Evolutionary conservation across 2,888 invertebrate genomes (phyloP), one percentile per base, ranked within the genome.

Genomic region (Notodonta dromedarius): DNA sequence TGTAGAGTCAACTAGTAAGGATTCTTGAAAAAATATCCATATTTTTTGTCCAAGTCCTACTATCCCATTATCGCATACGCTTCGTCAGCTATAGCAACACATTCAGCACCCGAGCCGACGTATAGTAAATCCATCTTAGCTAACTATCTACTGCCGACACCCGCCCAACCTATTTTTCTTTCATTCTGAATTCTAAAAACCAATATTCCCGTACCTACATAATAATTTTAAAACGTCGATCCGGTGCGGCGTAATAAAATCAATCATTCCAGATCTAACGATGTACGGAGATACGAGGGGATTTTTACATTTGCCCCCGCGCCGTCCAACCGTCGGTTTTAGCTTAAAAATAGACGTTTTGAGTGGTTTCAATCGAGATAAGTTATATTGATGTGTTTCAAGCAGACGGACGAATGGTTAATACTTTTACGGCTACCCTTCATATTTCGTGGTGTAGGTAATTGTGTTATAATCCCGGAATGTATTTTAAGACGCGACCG

Each of bases 261-360:
- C 92, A 91, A 93, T 93, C 93, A 92, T 88, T 85, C 87, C 80
- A 79, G 80, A 74, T 83, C 82, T 87, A 87, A 87, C 86, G 81
- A 79, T 79, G 79, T 73, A 71, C 74, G 72, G 76, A 83, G 86
- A 88, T 87, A 89, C 84, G 74, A 77, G 87, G 72, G 85, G 85
- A 83, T 90, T 91, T 90, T 91, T 90, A 90, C 86, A 89, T 89
- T 89, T 85, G 82, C 84, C 78, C 69, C 71, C 60, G 39, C 40
- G 57, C 59, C 63, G 62, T 67, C 65, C 65, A 64, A 61, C 72
- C 76, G 78, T 76, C 76, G 79, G 83, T 85, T 90, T 90, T 88
- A 76, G 85, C 86, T 89, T 90, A 90, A 91, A 91, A 91, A 91
- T 92, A 92, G 91, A 91, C 76, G 76, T 90, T 92, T 91, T 90